Evolutionary conservation across 2,113 vertebrate species (phyloP).

Genomic region (Salminus brasiliensis): DNA sequence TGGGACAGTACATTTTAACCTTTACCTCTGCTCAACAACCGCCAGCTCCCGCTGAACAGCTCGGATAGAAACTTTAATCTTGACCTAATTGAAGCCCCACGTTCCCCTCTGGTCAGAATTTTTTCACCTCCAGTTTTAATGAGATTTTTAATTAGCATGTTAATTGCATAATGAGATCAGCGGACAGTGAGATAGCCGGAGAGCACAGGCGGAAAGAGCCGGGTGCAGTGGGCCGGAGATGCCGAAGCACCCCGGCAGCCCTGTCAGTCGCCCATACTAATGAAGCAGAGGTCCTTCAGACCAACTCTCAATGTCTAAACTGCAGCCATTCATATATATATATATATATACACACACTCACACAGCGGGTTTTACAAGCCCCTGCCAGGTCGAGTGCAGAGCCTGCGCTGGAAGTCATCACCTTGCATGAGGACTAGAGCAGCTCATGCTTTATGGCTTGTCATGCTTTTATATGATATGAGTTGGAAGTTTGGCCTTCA

Average conservation of each 20-base stretch:
- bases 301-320: neutral
- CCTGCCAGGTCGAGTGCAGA: neutral
- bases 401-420: conserved; percentile 19
- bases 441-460: conserved; percentile 49
- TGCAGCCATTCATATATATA: neutral
- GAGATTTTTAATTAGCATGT: conserved; percentile 83
- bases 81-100: conserved; percentile 78
- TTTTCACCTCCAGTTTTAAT: conserved; percentile 77
- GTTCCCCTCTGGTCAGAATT: conserved; percentile 72
- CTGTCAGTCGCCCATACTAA: conserved; percentile 42
- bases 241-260: conserved; percentile 16
- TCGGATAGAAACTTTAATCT: conserved; percentile 54
- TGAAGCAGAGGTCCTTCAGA: conserved; percentile 42
- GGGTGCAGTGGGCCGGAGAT: conserved; percentile 24
- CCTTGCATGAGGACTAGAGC: conserved; percentile 35
- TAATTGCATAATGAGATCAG: conserved; percentile 81
- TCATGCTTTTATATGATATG: conserved; percentile 54
- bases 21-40: conserved; percentile 16
- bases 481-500: conserved; percentile 69
- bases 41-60: neutral
- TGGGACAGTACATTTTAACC: conserved; percentile 13
- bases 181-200: conserved; percentile 66
- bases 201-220: conserved; percentile 51
- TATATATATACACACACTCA: neutral
- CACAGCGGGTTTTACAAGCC: conserved; percentile 5